phyloP scores from a whole-genome alignment of 2,888 invertebrate genomes.

The Sesia bembeciformis region DNA sequence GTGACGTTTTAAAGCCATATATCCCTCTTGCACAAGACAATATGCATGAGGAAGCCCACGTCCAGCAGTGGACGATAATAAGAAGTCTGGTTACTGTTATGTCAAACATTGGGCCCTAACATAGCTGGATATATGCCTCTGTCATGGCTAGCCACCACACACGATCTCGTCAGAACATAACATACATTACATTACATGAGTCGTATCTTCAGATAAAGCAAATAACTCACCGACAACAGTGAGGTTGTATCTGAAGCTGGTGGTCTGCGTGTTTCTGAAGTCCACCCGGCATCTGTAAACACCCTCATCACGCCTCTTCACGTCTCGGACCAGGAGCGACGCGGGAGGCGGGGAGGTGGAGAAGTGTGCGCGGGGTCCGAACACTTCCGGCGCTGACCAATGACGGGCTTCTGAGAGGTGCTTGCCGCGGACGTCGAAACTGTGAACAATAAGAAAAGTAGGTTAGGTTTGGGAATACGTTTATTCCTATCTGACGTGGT shows the following conservation, averaged over 20 bases:
- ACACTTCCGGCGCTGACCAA: constrained; percentile 89
- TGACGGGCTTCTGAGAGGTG: constrained; percentile 85
- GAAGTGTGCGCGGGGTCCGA: constrained; percentile 91
- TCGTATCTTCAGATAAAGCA: background rate
- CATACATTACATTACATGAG: background rate
- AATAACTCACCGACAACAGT: constrained; percentile 87
- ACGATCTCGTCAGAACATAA: background rate
- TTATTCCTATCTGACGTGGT: too few species aligned
- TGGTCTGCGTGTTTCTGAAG: constrained; percentile 91
- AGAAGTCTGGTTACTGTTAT: too few species aligned
- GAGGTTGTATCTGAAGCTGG: constrained; percentile 91
- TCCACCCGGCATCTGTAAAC: constrained; percentile 92
- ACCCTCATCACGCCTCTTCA: constrained; percentile 90
- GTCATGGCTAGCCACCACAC: too few species aligned
- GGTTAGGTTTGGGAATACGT: background rate
- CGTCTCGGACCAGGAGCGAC: constrained; percentile 82
- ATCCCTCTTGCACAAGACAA: too few species aligned
- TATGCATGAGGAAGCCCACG: too few species aligned
- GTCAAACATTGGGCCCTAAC: too few species aligned
- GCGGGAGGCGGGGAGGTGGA: constrained; percentile 85
- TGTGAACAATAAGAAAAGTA: constrained; percentile 38
- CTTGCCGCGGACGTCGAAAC: constrained; percentile 91
- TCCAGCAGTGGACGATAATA: too few species aligned
- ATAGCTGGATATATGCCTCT: too few species aligned
- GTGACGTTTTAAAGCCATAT: too few species aligned